Evolutionary conservation across 2,113 vertebrate species (phyloP).

Genomic region (Nothocercus julius): DNA sequence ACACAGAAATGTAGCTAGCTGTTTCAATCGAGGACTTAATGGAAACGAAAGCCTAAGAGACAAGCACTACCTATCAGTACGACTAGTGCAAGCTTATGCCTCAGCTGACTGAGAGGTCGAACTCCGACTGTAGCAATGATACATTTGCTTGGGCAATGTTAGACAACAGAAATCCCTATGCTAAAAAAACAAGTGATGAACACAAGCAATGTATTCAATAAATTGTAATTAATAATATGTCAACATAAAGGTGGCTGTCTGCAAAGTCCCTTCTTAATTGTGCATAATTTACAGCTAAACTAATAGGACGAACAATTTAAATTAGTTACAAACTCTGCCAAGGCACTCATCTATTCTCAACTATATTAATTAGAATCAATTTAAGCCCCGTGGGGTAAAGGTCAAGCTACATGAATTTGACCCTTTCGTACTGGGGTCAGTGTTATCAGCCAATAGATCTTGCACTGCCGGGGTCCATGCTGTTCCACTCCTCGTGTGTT

Average conservation of each 20-base stretch:
- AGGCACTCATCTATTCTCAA: constrained; percentile 45
- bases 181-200: constrained; percentile 21
- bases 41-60: not conserved
- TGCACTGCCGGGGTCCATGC: constrained; percentile 34
- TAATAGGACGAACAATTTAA: constrained; percentile 60
- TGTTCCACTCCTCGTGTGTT: not conserved
- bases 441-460: constrained; percentile 48
- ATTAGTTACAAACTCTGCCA: constrained; percentile 56
- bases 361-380: constrained; percentile 71
- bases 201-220: not conserved
- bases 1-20: fast-evolving
- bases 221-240: constrained; percentile 46
- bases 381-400: constrained; percentile 68
- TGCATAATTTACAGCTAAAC: constrained; percentile 45
- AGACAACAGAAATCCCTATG: not conserved
- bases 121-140: not conserved
- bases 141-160: not conserved
- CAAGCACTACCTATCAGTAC: not conserved
- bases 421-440: constrained; percentile 51
- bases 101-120: not conserved
- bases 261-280: constrained; percentile 49
- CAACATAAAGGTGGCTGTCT: not conserved
- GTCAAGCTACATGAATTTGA: constrained; percentile 61
- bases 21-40: not conserved
- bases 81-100: not conserved